Conservation (phyloP, 1,140 invertebrate species). For the Drosophila carrolli region DNA sequence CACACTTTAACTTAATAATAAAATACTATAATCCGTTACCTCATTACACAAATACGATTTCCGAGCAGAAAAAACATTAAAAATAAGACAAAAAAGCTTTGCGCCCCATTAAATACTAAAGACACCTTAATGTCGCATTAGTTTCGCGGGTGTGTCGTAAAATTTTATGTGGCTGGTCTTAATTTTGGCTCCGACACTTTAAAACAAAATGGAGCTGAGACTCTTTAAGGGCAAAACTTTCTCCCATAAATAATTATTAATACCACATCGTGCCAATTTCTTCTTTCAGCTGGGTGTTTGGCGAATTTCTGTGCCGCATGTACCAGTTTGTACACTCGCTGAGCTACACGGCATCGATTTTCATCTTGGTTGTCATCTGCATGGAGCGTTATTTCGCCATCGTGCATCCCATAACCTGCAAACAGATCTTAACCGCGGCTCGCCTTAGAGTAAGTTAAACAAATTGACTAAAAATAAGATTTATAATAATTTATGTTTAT, state of each 20-base stretch:
- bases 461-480: not conserved
- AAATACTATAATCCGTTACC: slow-evolving; percentile 51
- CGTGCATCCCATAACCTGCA: slow-evolving; percentile 92
- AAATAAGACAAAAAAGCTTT: slow-evolving; percentile 57
- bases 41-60: slow-evolving; percentile 1
- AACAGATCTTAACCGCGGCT: slow-evolving; percentile 90
- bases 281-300: slow-evolving; percentile 90
- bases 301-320: slow-evolving; percentile 92
- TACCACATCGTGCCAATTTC: not conserved
- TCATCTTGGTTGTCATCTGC: slow-evolving; percentile 92
- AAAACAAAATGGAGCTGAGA: not conserved
- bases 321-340: slow-evolving; percentile 93
- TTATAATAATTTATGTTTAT: too few species aligned
- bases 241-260: slow-evolving; percentile 30
- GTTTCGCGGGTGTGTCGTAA: slow-evolving; percentile 61
- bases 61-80: slow-evolving; percentile 39
- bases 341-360: slow-evolving; percentile 92
- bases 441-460: slow-evolving; percentile 87
- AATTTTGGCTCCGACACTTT: slow-evolving; percentile 17
- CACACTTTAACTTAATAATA: slow-evolving; percentile 27
- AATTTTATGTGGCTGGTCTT: slow-evolving; percentile 46
- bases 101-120: slow-evolving; percentile 60
- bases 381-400: slow-evolving; percentile 93
- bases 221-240: slow-evolving; percentile 34
- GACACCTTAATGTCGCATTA: slow-evolving; percentile 71